These are phyloP conservation scores for Siniperca scherzeri DNA, from an alignment of 2,797 vertebrate species.

Conservation along the genomic window DNA sequence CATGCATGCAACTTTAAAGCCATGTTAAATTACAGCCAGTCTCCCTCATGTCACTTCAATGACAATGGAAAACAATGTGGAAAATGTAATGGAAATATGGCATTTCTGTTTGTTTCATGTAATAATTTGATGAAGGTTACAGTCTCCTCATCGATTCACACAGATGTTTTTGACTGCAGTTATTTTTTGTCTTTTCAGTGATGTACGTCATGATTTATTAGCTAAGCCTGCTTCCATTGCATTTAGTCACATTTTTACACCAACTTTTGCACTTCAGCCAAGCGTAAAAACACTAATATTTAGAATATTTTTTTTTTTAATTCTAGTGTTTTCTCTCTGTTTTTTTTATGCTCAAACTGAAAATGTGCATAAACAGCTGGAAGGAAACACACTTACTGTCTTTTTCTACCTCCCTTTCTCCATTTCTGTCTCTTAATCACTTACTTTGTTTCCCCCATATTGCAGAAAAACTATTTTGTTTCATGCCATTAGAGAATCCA, in stretches of 20 bases:
- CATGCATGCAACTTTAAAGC: constrained; percentile 11
- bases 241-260: neutral
- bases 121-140: no score
- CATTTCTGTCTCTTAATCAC: constrained; percentile 15
- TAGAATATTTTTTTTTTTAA: neutral
- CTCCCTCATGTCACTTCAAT: neutral
- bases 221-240: neutral
- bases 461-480: constrained; percentile 33
- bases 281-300: neutral
- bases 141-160: no score
- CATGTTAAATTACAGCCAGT: neutral
- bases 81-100: no score
- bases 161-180: no score
- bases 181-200: no score
- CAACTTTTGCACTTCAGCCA: neutral
- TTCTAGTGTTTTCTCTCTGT: neutral
- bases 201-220: neutral
- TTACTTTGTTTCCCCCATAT: constrained; percentile 18
- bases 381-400: neutral
- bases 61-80: no score
- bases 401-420: neutral
- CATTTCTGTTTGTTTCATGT: no score
- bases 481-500: constrained; percentile 35
- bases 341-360: neutral
- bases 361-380: neutral